Evolutionary conservation across 2,888 invertebrate species (phyloP), one percentile per base, ranked within the genome.

Genomic region (Dryocosmus kuriphilus): DNA sequence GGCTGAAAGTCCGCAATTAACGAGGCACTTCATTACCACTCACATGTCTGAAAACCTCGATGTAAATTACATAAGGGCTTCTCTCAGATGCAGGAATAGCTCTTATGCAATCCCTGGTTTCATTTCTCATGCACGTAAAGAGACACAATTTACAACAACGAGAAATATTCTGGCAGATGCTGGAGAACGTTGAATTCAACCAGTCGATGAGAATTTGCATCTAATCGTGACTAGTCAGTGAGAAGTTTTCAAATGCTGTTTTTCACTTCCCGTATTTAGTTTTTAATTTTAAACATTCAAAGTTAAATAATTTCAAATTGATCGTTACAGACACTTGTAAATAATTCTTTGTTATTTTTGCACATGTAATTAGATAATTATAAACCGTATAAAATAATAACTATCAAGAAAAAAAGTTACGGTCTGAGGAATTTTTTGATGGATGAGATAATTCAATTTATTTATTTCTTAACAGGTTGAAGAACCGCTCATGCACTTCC

Each of bases 31-130:
- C 65, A 67, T 67, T 67, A 67, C 65, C 41, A 67, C 65, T 67
- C 41, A 46, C 65, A 67, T 67, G 65, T 41, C 41, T 67, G 65
- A 27, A 41, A 41, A 24, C 24, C 16, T 41, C 41, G 65, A 67
- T 67, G 71, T 9, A 14, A 14, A 74, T 84, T 83, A 81, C 75
- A 79, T 81, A 84, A 83, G 63, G 76, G 60, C 41, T 63, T 71
- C 65, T 41, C 22, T 41, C 41, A 46, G 65, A 67, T 67, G 27
- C 65, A 67, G 65, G 16, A 67, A 67, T 38, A 41, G 9, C 14
- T 14, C 62, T 79, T 79, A 74, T 60, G 79, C 73, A 80, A 80
- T 30, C 30, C 51, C 71, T 41, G 24, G 75, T 80, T 77, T 77
- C 77, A 74, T 77, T 80, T 76, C 79, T 80, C 77, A 77, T 75